These are phyloP conservation scores for Corynorhinus townsendii DNA, from an alignment of 2,113 vertebrate species.

Conservation along the genomic window DNA sequence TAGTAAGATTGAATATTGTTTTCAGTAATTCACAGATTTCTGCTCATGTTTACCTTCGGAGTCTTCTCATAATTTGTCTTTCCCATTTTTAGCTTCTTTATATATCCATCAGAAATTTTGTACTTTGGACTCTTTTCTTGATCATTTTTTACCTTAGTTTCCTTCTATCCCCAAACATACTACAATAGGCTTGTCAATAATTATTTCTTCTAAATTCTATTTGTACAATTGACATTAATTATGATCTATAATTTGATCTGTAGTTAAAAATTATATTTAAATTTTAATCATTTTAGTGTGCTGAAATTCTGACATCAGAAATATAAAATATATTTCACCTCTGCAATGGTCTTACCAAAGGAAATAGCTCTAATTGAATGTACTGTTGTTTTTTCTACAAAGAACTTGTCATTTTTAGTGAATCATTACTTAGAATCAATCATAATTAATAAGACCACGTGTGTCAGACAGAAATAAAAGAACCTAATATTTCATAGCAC, in stretches of 20 bases:
- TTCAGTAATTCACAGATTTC: not conserved
- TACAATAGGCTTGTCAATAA: not conserved
- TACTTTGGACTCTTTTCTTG: not conserved
- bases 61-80: not conserved
- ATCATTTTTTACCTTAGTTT: not conserved
- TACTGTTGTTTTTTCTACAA: not conserved
- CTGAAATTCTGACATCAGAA: not conserved
- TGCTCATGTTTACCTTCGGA: not conserved
- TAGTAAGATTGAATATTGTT: not conserved
- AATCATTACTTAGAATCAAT: not conserved
- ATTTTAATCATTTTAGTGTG: not conserved
- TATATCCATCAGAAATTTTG: not conserved
- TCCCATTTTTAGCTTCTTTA: not conserved
- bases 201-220: not conserved
- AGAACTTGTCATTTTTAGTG: not conserved
- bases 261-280: not conserved
- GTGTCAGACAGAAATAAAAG: not conserved
- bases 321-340: not conserved
- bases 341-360: not conserved
- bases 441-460: not conserved
- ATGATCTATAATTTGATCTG: not conserved
- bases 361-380: not conserved
- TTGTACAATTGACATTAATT: not conserved
- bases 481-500: not conserved
- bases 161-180: not conserved